Conservation (phyloP, 1,140 invertebrate genomes). For the Berghia stephanieae region DNA sequence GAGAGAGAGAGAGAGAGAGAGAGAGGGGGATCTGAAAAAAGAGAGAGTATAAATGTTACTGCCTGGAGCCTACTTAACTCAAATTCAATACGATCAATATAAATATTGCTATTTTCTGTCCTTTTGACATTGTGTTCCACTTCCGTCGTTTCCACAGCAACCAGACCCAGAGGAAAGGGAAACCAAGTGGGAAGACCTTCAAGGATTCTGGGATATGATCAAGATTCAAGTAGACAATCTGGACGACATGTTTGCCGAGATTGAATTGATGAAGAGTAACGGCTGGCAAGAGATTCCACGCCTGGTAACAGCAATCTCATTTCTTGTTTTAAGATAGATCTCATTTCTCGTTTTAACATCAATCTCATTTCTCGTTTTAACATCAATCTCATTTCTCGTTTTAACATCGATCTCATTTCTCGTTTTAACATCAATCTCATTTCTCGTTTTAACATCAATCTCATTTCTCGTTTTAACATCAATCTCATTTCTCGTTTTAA, state of each 20-base stretch:
- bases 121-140: background rate
- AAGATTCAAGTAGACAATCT: conserved; percentile 86
- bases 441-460: too few species aligned
- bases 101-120: background rate
- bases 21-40: too few species aligned
- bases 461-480: too few species aligned
- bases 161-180: conserved; percentile 80
- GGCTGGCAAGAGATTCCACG: conserved; percentile 75
- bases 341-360: background rate
- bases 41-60: too few species aligned
- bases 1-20: too few species aligned
- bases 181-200: conserved; percentile 87
- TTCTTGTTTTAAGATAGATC: background rate
- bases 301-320: conserved; percentile 36
- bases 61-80: too few species aligned
- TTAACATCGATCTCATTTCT: too few species aligned
- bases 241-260: conserved; percentile 80
- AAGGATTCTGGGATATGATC: conserved; percentile 98
- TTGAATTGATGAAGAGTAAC: conserved; percentile 76
- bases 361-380: background rate
- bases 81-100: background rate
- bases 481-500: too few species aligned
- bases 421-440: too few species aligned
- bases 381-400: too few species aligned
- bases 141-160: conserved; percentile 68